A percentile compares a stretch with the other conserved stretches of the same genome.
Evolutionary conservation across 2,113 vertebrate genomes (phyloP).

Genomic region (Chinchilla lanigera): DNA sequence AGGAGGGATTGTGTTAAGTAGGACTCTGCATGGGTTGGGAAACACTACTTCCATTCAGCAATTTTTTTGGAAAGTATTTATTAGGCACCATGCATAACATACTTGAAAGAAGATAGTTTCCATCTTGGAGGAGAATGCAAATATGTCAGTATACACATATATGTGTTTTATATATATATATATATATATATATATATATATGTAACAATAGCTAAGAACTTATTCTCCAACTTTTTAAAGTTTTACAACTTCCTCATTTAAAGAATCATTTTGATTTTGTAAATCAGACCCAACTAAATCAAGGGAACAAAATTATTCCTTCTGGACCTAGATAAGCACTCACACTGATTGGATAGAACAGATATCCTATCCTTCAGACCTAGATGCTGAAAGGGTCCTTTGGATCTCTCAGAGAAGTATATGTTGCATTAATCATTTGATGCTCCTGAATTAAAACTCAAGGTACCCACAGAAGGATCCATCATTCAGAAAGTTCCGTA

Average conservation of each 20-base stretch:
- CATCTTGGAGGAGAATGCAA: not conserved
- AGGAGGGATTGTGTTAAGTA: not conserved
- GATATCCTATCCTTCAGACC: not conserved
- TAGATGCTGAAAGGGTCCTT: not conserved
- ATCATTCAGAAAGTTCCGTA: conserved; percentile 26
- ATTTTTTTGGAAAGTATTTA: conserved; percentile 12
- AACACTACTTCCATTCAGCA: not conserved
- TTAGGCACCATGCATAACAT: not conserved
- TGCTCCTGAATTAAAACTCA: conserved; percentile 6
- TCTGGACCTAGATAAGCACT: not conserved
- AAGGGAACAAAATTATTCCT: not conserved
- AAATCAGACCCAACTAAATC: conserved; percentile 21
- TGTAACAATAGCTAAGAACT: not conserved
- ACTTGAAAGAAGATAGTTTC: conserved; percentile 7
- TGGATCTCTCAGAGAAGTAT: not conserved
- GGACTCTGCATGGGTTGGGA: not conserved
- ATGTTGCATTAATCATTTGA: not conserved
- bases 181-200: not conserved
- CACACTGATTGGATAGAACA: not conserved
- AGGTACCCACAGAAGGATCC: not conserved
- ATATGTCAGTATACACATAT: not conserved
- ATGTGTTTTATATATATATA: not conserved
- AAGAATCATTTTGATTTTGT: conserved; percentile 13
- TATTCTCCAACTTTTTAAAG: conserved; percentile 34
- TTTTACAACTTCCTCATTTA: conserved; percentile 25